A percentile compares a stretch with the other conserved stretches of the same genome.
Conservation (phyloP, 2,888 invertebrate species). For the Lypha dubia region DNA sequence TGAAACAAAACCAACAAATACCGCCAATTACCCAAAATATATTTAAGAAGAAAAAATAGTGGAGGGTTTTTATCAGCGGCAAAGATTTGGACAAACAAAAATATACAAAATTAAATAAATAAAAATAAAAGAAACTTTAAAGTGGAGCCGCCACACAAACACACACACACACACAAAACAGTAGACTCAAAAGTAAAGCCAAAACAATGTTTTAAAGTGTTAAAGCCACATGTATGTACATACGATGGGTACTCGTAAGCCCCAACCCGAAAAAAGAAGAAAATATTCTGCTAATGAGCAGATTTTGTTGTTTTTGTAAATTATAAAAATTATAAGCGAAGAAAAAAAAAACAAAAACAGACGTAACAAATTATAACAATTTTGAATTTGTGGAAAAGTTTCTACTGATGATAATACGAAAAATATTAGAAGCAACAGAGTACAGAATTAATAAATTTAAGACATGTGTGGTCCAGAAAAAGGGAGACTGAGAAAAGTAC, state of each 20-base stretch:
- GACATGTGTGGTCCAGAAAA: slow-evolving; percentile 55
- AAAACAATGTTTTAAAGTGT: slow-evolving; percentile 47
- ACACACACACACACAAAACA: neutral
- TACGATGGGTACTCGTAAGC: no score
- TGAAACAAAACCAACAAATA: slow-evolving; percentile 63
- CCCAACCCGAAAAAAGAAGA: slow-evolving; percentile 12
- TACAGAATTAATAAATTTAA: slow-evolving; percentile 17
- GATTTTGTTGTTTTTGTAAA: slow-evolving; percentile 34
- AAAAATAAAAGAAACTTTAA: slow-evolving; percentile 61
- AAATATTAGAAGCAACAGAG: neutral
- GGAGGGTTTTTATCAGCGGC: slow-evolving; percentile 68
- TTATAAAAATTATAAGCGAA: neutral
- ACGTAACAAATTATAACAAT: slow-evolving; percentile 23
- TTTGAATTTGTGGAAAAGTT: slow-evolving; percentile 44
- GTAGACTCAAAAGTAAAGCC: slow-evolving; percentile 12
- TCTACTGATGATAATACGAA: no score
- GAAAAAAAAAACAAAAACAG: slow-evolving; percentile 7
- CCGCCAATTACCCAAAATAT: slow-evolving; percentile 73
- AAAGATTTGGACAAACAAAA: slow-evolving; percentile 69
- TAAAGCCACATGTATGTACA: slow-evolving; percentile 22
- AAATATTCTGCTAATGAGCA: slow-evolving; percentile 65
- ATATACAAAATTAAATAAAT: slow-evolving; percentile 38
- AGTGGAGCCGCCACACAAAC: slow-evolving; percentile 62
- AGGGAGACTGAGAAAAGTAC: neutral
- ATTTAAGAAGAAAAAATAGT: slow-evolving; percentile 17